A percentile compares a stretch with the other conserved stretches of the same genome.
These are phyloP conservation scores for Antigone vipio DNA, from an alignment of 2,113 vertebrate species.

Conservation along the genomic window DNA sequence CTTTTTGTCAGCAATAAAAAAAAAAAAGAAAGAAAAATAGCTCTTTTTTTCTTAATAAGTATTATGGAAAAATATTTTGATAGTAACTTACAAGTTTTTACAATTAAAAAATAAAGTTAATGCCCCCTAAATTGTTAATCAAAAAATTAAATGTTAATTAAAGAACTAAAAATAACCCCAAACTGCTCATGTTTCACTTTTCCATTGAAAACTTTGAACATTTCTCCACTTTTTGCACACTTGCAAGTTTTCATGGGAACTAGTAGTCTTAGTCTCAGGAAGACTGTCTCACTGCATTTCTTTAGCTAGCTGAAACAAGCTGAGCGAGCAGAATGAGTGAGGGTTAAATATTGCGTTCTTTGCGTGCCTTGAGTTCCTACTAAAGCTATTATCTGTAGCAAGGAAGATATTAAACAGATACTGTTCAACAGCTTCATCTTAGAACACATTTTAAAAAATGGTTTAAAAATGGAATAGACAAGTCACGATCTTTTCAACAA, in stretches of 20 bases:
- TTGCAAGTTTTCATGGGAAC: neutral
- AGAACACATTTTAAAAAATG: neutral
- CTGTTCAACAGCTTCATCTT: neutral
- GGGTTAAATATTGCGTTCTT: neutral
- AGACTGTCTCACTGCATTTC: neutral
- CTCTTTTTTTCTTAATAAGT: neutral
- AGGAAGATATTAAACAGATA: conserved; percentile 1
- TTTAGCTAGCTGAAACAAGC: conserved; percentile 1
- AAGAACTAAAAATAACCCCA: neutral
- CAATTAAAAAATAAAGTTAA: neutral
- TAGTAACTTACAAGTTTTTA: neutral
- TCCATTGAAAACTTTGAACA: neutral
- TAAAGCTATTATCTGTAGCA: neutral
- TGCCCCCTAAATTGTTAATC: neutral
- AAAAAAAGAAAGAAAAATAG: neutral
- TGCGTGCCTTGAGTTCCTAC: neutral
- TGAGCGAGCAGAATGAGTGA: neutral
- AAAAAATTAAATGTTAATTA: neutral
- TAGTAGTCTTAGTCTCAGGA: neutral
- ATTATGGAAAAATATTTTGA: neutral
- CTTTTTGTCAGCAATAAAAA: neutral
- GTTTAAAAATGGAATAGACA: neutral
- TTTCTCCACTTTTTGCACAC: neutral
- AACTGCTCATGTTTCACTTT: neutral
- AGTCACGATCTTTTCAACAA: neutral